Evolutionary conservation across 2,113 vertebrate species (phyloP), one percentile per base, ranked within the genome.

Genomic region (Meleagris gallopavo): DNA sequence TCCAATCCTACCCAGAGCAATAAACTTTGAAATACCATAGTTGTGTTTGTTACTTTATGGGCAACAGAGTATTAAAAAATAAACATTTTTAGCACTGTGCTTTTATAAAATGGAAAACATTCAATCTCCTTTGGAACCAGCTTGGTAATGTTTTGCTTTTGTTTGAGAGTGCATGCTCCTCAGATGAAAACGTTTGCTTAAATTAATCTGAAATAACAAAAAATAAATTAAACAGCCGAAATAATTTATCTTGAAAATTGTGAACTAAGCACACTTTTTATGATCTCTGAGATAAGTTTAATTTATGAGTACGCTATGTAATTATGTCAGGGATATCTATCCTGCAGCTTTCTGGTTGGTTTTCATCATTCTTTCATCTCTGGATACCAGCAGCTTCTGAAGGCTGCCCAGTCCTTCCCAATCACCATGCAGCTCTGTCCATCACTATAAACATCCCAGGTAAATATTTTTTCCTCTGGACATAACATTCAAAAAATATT

Each of bases 171-270:
- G 32, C 43, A 19, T 69, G 78, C 69, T 83, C 22, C 60, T 95
- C 83, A 77, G 85, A 77, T 48, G 16, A 90, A 97, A 95, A 89
- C 69, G 38, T 93, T 70, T 78, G 50, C 3, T 67, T 80, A 89
- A 90, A 85, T 46, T 89, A 50, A 83, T 90, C 96, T 94, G 91
- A 97, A 97, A 91, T 74, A 93, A 91, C 45, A 94, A 95, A 79
- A 43, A 27, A 10, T 36, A 95, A 90, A 95, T 93, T 94, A 96
- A 96, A 48, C 32, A 87, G 36, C 50, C 86, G 76, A 93, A 92
- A 82, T 80, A 88, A 90, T 95, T 96, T 92, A 86, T 85, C 83
- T 96, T 93, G 76, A 97, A 92, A 97, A 91, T 48, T 88, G 82
- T 81, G 89, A 91, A 54, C 65, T 85, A 74, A 94, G 62, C 69